A percentile compares a stretch with the other conserved stretches of the same genome.
Conservation (phyloP, 2,888 invertebrate species). For the Macropis europaea region DNA sequence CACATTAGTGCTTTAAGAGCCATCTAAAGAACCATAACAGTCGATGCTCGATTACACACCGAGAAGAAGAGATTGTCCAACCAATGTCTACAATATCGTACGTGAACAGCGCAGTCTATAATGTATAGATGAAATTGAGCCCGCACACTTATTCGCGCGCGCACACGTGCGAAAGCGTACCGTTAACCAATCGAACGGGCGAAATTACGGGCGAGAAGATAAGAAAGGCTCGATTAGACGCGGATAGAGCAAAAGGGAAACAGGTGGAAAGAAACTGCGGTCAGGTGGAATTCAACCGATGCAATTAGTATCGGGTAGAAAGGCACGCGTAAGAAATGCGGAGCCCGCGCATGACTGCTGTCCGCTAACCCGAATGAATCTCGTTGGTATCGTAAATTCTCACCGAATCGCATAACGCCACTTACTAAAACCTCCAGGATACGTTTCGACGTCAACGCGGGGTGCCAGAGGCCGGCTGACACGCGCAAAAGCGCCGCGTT, state of each 20-base stretch:
- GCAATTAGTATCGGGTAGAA: conserved; percentile 53
- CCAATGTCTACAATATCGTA: too few relatives aligned
- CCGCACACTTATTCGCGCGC: neutral
- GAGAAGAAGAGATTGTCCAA: too few relatives aligned
- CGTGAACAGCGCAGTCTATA: too few relatives aligned
- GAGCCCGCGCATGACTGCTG: conserved; percentile 19
- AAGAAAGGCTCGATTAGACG: conserved; percentile 29
- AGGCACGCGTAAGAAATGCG: conserved; percentile 42
- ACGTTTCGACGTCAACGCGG: neutral
- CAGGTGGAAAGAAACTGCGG: conserved; percentile 28
- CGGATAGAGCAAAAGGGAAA: neutral
- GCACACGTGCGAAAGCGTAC: conserved; percentile 14
- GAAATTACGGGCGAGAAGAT: conserved; percentile 28
- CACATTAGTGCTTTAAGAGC: too few relatives aligned
- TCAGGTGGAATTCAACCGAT: conserved; percentile 46
- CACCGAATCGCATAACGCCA: too few relatives aligned
- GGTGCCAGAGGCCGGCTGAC: neutral
- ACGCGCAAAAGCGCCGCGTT: neutral
- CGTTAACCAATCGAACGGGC: conserved; percentile 48
- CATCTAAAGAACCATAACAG: too few relatives aligned
- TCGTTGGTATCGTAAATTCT: conserved; percentile 1
- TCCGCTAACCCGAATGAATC: conserved; percentile 12
- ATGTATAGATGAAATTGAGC: too few relatives aligned
- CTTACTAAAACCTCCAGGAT: neutral
- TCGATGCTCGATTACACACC: too few relatives aligned